These are phyloP conservation scores for Motacilla tschutschensis DNA, from an alignment of 2,113 vertebrate species.

Conservation along the genomic window DNA sequence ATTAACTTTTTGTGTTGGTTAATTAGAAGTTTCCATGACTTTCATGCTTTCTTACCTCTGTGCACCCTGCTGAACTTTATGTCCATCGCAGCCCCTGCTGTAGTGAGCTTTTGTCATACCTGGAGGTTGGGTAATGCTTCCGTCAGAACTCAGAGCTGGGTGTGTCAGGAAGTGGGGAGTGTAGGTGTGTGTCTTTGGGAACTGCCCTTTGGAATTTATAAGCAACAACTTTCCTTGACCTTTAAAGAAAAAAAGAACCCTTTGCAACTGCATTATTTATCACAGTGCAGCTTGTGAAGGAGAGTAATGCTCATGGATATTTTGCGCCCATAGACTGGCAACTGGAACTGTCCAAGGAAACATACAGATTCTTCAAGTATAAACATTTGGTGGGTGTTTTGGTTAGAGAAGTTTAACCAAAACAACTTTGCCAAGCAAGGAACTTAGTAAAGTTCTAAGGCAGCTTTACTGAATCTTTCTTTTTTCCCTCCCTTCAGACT, in stretches of 20 bases:
- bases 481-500: slow-evolving; percentile 71
- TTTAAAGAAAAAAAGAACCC: background rate
- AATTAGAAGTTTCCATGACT: background rate
- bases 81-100: background rate
- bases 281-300: background rate
- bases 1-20: background rate
- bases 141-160: background rate
- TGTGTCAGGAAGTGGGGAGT: background rate
- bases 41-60: background rate
- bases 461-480: background rate
- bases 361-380: background rate
- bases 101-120: background rate
- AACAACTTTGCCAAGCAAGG: background rate
- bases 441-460: background rate
- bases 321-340: background rate
- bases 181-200: background rate
- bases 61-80: background rate
- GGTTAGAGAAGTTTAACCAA: background rate
- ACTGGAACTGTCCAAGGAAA: background rate
- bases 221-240: background rate
- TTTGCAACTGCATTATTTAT: background rate
- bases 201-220: background rate
- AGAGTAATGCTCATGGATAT: background rate
- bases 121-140: background rate
- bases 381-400: background rate